A percentile compares a stretch with the other conserved stretches of the same genome.
Conservation (phyloP, 2,113 vertebrate genomes). For the Elephas maximus region DNA sequence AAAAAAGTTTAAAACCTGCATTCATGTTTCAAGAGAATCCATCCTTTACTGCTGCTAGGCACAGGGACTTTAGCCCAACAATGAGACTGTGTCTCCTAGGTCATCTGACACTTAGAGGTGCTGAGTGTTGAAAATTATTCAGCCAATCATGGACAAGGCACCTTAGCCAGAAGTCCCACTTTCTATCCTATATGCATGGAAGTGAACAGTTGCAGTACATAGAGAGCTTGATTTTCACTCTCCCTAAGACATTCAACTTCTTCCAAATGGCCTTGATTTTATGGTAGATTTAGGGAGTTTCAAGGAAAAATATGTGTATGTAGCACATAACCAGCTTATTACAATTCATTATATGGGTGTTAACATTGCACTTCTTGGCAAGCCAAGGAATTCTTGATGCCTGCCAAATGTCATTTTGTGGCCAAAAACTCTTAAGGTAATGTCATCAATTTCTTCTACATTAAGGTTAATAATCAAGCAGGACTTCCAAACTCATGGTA, state of each 20-base stretch:
- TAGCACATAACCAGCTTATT: constrained; percentile 53
- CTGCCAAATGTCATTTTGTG: constrained; percentile 75
- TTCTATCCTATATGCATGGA: neutral
- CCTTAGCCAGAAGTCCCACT: neutral
- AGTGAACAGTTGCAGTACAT: neutral
- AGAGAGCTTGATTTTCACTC: constrained; percentile 29
- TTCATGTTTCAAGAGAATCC: neutral
- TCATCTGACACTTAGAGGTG: neutral
- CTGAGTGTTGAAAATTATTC: constrained; percentile 7
- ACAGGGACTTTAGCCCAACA: neutral
- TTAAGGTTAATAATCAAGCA: constrained; percentile 79
- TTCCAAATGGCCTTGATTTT: constrained; percentile 53
- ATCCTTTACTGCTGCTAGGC: neutral
- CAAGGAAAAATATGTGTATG: constrained; percentile 63
- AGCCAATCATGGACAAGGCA: neutral
- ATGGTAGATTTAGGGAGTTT: constrained; percentile 22
- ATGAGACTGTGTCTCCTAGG: neutral
- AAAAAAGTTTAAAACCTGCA: neutral
- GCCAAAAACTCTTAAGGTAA: constrained; percentile 69
- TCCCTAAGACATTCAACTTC: constrained; percentile 1
- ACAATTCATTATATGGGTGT: constrained; percentile 68
- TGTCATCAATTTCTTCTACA: constrained; percentile 71
- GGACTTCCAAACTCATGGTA: constrained; percentile 70
- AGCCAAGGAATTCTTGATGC: neutral
- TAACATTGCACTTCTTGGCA: constrained; percentile 76